These are phyloP conservation scores for Styela plicata DNA, from an alignment of 23 tunicate genomes.

Conservation along the genomic window DNA sequence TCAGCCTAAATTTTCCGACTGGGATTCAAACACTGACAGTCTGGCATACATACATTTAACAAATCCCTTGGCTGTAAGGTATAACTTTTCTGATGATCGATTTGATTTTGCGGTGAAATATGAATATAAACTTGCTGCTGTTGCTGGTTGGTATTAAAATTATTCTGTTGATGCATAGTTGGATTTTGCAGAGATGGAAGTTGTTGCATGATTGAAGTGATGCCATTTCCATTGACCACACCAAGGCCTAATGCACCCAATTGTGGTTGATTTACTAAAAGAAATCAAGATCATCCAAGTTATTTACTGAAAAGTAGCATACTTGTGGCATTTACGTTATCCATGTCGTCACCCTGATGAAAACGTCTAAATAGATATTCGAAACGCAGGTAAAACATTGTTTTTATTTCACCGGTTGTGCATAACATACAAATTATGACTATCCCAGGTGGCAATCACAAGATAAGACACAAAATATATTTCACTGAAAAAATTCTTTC, in stretches of 20 bases:
- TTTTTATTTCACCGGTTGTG: too few relatives aligned
- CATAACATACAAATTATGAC: too few relatives aligned
- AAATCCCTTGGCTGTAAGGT: conserved; percentile 8
- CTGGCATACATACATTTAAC: neutral
- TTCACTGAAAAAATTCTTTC: too few relatives aligned
- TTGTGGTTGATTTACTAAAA: neutral
- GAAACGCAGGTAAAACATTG: too few relatives aligned
- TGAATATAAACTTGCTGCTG: conserved; percentile 28
- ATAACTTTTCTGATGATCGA: conserved; percentile 1
- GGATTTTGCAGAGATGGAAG: conserved; percentile 16
- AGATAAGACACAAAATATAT: too few relatives aligned
- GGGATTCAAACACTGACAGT: too few relatives aligned
- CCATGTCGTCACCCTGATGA: too few relatives aligned
- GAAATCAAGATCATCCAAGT: neutral
- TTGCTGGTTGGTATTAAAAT: conserved; percentile 10
- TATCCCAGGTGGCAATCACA: too few relatives aligned
- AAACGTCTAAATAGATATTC: too few relatives aligned
- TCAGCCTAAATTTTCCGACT: too few relatives aligned
- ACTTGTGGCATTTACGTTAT: too few relatives aligned
- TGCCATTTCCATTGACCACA: neutral
- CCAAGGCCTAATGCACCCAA: neutral
- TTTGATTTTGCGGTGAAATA: conserved; percentile 2
- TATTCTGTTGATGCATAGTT: neutral
- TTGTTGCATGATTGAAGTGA: neutral
- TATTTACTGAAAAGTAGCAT: too few relatives aligned